Conservation (phyloP, 2,113 vertebrate species). For the Dipodomys ordii region DNA sequence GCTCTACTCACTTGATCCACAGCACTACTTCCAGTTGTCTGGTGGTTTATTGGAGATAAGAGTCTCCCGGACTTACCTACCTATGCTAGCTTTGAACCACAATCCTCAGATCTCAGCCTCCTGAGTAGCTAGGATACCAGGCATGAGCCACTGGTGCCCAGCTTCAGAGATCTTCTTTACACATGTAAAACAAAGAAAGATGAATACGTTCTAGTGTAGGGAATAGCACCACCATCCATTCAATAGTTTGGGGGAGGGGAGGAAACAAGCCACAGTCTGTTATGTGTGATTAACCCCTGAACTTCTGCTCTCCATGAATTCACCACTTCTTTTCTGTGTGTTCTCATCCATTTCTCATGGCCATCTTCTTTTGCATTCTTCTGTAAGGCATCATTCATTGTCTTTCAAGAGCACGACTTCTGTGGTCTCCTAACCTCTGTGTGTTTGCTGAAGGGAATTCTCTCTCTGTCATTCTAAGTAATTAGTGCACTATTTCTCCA, state of each 20-base stretch:
- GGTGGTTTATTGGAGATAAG: too few relatives aligned
- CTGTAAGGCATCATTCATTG: not conserved
- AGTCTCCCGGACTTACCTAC: too few relatives aligned
- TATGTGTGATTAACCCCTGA: not conserved
- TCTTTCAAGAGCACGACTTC: not conserved
- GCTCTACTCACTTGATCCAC: too few relatives aligned
- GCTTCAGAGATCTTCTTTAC: too few relatives aligned
- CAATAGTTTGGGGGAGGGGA: not conserved
- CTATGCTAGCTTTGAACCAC: too few relatives aligned
- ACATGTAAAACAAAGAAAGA: too few relatives aligned
- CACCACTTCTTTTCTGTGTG: not conserved
- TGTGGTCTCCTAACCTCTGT: not conserved
- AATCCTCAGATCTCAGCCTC: too few relatives aligned
- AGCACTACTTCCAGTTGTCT: too few relatives aligned
- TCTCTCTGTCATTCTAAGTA: not conserved
- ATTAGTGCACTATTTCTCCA: not conserved
- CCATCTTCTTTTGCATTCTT: too few relatives aligned
- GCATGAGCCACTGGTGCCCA: too few relatives aligned
- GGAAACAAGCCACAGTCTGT: not conserved
- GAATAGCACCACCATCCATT: not conserved
- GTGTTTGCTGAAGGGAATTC: not conserved
- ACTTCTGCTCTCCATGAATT: accelerated
- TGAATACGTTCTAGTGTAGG: not conserved
- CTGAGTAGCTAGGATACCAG: too few relatives aligned
- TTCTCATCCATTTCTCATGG: accelerated